These are phyloP conservation scores for Sclerodermus sp. DNA, from an alignment of 2,888 invertebrate genomes.

Conservation along the genomic window DNA sequence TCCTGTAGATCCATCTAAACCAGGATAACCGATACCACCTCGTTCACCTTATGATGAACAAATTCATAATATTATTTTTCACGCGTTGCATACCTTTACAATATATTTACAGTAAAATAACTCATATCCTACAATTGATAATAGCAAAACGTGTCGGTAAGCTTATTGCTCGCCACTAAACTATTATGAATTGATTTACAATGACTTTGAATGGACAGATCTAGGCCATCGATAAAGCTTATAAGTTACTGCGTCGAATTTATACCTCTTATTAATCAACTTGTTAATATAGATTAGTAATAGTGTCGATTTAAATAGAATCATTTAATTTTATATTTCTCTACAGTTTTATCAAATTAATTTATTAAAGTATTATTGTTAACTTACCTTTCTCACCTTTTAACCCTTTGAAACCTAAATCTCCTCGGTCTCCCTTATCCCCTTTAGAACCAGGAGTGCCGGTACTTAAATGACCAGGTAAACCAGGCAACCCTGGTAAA, in stretches of 20 bases:
- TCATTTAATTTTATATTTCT: too few species aligned
- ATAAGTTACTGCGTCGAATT: constrained; percentile 3
- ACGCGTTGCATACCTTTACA: not conserved
- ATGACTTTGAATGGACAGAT: constrained; percentile 34
- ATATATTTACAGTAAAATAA: not conserved
- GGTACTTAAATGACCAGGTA: constrained; percentile 36
- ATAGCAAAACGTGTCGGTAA: too few species aligned
- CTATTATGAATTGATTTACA: constrained; percentile 44
- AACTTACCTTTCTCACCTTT: constrained; percentile 24
- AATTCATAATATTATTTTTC: too few species aligned
- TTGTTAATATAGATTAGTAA: too few species aligned
- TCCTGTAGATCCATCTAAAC: constrained; percentile 48
- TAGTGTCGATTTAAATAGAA: too few species aligned
- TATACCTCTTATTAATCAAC: too few species aligned
- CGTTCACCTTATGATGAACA: constrained; percentile 30
- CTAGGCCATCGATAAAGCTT: constrained; percentile 31
- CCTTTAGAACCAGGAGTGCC: constrained; percentile 34
- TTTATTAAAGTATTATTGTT: too few species aligned
- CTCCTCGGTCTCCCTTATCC: constrained; percentile 40
- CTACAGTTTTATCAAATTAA: too few species aligned
- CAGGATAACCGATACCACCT: constrained; percentile 51
- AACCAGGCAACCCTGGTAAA: constrained; percentile 41
- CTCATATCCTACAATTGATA: not conserved
- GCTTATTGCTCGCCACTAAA: constrained; percentile 25
- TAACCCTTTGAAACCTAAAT: constrained; percentile 24